Conservation (phyloP, 2,888 invertebrate genomes). For the Ormyrus thymus region DNA sequence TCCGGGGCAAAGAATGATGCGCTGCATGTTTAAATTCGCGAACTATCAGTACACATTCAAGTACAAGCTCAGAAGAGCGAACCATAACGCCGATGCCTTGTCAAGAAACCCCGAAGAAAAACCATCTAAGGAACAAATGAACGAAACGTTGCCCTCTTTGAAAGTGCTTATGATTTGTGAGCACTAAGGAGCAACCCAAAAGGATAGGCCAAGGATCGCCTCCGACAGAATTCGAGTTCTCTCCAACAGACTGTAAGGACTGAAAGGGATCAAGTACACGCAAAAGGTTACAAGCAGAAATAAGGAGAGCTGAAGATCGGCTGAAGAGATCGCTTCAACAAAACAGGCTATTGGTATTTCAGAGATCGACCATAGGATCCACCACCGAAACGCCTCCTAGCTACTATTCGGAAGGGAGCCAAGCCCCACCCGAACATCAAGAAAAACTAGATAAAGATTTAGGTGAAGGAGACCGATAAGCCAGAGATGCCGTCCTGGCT, state of each 20-base stretch:
- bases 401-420: neutral
- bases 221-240: too few species aligned
- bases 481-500: too few species aligned
- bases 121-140: neutral
- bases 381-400: neutral
- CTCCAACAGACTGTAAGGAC: too few species aligned
- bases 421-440: too few species aligned
- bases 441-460: too few species aligned
- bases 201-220: neutral
- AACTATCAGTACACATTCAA: neutral
- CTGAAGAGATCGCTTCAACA: neutral
- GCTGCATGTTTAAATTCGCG: conserved; percentile 6
- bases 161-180: too few species aligned
- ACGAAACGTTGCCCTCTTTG: too few species aligned
- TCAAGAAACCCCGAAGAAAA: neutral
- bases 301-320: neutral
- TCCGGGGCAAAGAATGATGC: neutral
- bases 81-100: neutral
- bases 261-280: too few species aligned
- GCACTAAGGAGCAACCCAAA: too few species aligned
- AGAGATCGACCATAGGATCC: neutral
- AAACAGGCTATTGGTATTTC: too few species aligned
- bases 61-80: neutral
- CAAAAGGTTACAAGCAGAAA: neutral
- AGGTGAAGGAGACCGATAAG: too few species aligned